Evolutionary conservation across 2,888 invertebrate genomes (phyloP).

Genomic region (Trichogramma dendrolimi): DNA sequence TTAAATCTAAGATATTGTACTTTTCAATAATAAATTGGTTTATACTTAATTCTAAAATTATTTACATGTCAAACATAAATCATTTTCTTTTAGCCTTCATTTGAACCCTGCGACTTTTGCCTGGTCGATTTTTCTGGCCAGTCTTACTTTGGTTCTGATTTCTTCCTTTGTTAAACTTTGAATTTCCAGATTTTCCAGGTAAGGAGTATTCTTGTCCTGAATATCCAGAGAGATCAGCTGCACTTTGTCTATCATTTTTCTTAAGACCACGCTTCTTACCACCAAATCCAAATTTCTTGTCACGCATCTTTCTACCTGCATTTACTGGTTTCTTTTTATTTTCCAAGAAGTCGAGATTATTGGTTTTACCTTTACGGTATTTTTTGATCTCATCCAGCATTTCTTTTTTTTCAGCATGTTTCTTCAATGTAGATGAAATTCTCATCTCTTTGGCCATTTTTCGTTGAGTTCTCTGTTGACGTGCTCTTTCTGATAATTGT

Average conservation of each 20-base stretch:
- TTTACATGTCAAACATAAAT: neutral
- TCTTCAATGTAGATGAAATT: constrained; percentile 76
- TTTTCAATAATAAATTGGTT: too few relatives aligned
- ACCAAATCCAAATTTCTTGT: constrained; percentile 89
- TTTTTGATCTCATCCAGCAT: constrained; percentile 91
- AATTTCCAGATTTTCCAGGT: constrained; percentile 42
- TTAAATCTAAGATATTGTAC: too few relatives aligned
- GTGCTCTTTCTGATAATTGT: constrained; percentile 83
- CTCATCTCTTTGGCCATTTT: constrained; percentile 90
- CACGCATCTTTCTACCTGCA: constrained; percentile 62
- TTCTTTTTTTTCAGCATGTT: constrained; percentile 86
- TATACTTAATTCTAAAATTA: too few relatives aligned
- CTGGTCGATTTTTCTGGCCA: constrained; percentile 21
- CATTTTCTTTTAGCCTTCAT: constrained; percentile 50
- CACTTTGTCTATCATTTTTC: constrained; percentile 78
- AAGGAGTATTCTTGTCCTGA: constrained; percentile 49
- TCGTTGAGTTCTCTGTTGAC: constrained; percentile 82
- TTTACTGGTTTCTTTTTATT: constrained; percentile 53
- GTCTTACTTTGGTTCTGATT: constrained; percentile 3
- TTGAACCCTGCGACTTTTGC: constrained; percentile 46
- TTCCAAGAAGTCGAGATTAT: constrained; percentile 77
- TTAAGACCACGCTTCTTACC: constrained; percentile 91
- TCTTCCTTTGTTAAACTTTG: constrained; percentile 20
- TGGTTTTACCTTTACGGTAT: constrained; percentile 78
- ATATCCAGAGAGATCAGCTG: constrained; percentile 63